Percentiles rank a stretch among this genome's conserved stretches.
phyloP scores from a whole-genome alignment of 2,113 vertebrate genomes.

The Daubentonia madagascariensis region DNA sequence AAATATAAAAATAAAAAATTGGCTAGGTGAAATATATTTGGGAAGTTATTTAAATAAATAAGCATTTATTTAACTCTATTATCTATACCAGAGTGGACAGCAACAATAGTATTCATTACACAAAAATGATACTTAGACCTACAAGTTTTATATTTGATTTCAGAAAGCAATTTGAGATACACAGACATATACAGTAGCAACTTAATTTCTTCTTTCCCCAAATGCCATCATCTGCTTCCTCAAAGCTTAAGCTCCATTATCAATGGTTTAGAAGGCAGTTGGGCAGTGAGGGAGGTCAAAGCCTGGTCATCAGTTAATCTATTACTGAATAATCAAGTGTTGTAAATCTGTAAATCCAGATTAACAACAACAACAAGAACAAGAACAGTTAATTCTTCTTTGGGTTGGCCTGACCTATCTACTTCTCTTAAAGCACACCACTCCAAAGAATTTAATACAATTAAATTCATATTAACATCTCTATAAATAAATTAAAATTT shows the following conservation, averaged over 20 bases:
- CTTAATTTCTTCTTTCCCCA: neutral
- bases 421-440: neutral
- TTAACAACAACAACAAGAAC: neutral
- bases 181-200: neutral
- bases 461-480: neutral
- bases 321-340: neutral
- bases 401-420: neutral
- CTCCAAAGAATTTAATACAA: neutral
- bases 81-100: neutral
- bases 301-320: neutral
- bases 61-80: neutral
- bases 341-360: constrained; percentile 37
- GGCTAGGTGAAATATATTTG: neutral
- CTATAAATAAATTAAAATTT: neutral
- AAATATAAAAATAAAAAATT: neutral
- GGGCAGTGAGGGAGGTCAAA: neutral
- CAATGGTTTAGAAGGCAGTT: neutral
- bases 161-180: neutral
- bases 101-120: neutral
- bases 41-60: neutral
- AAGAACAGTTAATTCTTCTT: neutral
- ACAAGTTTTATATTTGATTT: neutral
- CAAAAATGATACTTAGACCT: neutral
- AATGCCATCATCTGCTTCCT: neutral
- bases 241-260: neutral